Conservation (phyloP, 2,888 invertebrate species). For the Troilus luridus region DNA sequence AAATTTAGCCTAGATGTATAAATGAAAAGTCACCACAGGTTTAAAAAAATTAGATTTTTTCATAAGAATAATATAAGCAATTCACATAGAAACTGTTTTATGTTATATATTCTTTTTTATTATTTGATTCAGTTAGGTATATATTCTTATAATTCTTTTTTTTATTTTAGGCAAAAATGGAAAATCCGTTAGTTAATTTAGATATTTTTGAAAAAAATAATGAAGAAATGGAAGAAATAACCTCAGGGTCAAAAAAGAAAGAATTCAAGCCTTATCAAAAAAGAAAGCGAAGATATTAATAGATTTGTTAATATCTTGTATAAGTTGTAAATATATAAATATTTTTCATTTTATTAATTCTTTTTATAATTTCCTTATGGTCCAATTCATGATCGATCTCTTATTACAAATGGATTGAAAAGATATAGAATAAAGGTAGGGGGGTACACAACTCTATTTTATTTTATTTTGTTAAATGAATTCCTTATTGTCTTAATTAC, state of each 20-base stretch:
- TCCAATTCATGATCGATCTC: background rate
- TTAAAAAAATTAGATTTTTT: too few relatives aligned
- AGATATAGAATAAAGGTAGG: background rate
- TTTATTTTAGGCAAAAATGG: constrained; percentile 61
- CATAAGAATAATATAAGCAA: too few relatives aligned
- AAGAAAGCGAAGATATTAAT: constrained; percentile 61
- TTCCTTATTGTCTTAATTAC: too few relatives aligned
- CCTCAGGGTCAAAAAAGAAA: constrained; percentile 53
- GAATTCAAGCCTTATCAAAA: constrained; percentile 58
- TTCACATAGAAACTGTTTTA: background rate
- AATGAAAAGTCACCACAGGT: too few relatives aligned
- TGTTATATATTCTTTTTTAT: background rate
- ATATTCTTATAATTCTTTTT: background rate
- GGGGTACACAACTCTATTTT: too few relatives aligned
- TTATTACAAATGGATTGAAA: background rate
- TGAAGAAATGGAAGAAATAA: constrained; percentile 58
- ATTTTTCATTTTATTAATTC: background rate
- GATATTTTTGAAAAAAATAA: constrained; percentile 60
- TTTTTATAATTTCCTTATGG: background rate
- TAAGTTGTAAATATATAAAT: background rate
- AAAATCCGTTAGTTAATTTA: constrained; percentile 59
- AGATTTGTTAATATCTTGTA: background rate
- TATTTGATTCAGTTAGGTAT: background rate
- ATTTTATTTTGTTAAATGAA: too few relatives aligned
- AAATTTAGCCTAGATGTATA: too few relatives aligned